Evolutionary conservation across 2,888 invertebrate genomes (phyloP), one percentile per base, ranked within the genome.

Genomic region (Adelphocoris suturalis): DNA sequence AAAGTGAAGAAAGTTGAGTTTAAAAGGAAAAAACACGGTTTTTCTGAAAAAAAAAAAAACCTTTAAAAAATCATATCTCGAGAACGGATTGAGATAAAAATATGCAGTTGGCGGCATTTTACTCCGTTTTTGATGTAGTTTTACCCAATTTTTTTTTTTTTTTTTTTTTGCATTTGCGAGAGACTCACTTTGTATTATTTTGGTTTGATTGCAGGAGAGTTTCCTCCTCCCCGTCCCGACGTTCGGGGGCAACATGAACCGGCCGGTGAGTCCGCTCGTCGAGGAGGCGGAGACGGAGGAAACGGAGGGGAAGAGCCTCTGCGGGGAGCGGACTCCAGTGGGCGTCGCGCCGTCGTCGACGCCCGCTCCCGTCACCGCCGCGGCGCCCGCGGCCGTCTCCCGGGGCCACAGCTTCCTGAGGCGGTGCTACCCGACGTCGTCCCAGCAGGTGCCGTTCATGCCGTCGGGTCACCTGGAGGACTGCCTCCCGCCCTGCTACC

Each of bases 401-500:
- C 16, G 90, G 27, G 90, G 88, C 16, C 90, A 90, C 47, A 89
- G 92, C 88, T 92, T 93, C 16, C 92, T 93, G 68, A 92, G 93
- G 52, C 93, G 93, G 52, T 93, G 93, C 91, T 93, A 93, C 91
- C 93, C 93, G 5, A 93, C 93, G 37, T 92, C 93, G 48, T 92
- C 92, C 86, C 92, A 93, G 89, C 93, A 93, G 91, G 93, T 93
- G 90, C 93, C 94, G 80, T 93, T 94, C 90, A 92, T 94, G 92
- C 93, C 94, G 47, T 93, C 94, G 27, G 93, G 94, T 52, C 92
- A 92, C 78, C 93, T 95, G 90, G 94, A 94, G 57, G 94, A 94
- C 90, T 95, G 94, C 92, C 93, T 95, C 11, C 95, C 95, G 0
- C 94, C 95, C 0, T 94, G 94, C 91, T 94, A 95, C 92, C 94